A percentile compares a stretch with the other conserved stretches of the same genome.
Conservation (phyloP, 2,797 vertebrate species). For the Enteromius paludinosus region DNA sequence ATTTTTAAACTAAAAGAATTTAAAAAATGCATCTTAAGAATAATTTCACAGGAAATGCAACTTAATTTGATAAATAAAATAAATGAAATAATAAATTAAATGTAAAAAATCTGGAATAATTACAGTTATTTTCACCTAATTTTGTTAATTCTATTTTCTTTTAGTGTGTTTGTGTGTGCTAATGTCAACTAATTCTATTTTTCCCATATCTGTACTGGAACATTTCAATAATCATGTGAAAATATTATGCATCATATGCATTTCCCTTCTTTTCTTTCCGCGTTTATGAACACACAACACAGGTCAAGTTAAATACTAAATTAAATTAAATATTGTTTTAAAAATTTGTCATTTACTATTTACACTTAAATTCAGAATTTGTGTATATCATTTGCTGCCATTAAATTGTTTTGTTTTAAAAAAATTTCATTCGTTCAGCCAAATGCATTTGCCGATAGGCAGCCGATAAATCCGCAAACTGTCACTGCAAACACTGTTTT, state of each 20-base stretch:
- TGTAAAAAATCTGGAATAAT: too few species aligned
- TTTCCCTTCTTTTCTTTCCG: not conserved
- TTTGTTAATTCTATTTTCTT: too few species aligned
- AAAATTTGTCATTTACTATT: not conserved
- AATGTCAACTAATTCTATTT: too few species aligned
- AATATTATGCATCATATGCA: not conserved
- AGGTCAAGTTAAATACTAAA: not conserved
- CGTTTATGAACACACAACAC: not conserved
- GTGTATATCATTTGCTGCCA: not conserved
- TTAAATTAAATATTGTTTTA: too few species aligned
- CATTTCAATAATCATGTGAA: not conserved
- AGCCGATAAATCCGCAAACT: not conserved
- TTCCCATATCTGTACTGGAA: not conserved
- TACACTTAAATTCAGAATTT: not conserved
- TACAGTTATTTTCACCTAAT: too few species aligned
- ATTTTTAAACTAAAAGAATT: too few species aligned
- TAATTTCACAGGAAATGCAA: too few species aligned
- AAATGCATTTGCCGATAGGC: not conserved
- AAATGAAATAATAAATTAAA: too few species aligned
- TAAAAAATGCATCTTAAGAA: too few species aligned
- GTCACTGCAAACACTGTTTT: not conserved
- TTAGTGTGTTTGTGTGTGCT: too few species aligned
- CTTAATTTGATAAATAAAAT: too few species aligned
- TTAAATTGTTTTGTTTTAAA: not conserved
- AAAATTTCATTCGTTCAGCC: not conserved